Evolutionary conservation across 2,797 vertebrate species (phyloP).

Genomic region (Diceros bicornis): DNA sequence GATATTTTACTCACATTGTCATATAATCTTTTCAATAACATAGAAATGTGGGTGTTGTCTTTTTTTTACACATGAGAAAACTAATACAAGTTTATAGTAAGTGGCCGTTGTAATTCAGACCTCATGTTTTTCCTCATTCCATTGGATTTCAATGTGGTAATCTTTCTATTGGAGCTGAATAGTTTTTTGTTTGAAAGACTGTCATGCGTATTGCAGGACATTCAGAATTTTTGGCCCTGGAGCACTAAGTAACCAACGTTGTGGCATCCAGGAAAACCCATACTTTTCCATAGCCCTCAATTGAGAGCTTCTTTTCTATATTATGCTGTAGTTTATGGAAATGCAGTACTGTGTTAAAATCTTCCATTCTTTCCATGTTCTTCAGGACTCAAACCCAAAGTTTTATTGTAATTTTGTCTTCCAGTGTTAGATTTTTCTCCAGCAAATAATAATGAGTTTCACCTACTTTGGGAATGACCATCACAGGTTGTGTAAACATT

Average conservation of each 20-base stretch:
- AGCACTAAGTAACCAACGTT: not conserved
- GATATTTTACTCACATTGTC: not conserved
- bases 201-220: not conserved
- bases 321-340: not conserved
- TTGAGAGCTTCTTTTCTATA: not conserved
- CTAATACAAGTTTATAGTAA: not conserved
- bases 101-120: not conserved
- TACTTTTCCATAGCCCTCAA: not conserved
- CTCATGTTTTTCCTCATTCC: not conserved
- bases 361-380: not conserved
- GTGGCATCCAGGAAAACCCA: not conserved
- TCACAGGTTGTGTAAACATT: not conserved
- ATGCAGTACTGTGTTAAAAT: not conserved
- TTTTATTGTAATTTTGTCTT: not conserved
- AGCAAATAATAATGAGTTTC: constrained; percentile 25
- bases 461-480: not conserved
- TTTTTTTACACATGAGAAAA: not conserved
- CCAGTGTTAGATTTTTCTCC: not conserved
- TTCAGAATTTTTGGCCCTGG: not conserved
- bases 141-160: not conserved
- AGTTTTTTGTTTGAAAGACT: constrained; percentile 6
- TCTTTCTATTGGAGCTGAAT: not conserved
- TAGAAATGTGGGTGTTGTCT: not conserved
- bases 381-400: not conserved
- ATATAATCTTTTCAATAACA: not conserved